Conservation (phyloP, 1,140 invertebrate genomes). For the Coptotermes formosanus region DNA sequence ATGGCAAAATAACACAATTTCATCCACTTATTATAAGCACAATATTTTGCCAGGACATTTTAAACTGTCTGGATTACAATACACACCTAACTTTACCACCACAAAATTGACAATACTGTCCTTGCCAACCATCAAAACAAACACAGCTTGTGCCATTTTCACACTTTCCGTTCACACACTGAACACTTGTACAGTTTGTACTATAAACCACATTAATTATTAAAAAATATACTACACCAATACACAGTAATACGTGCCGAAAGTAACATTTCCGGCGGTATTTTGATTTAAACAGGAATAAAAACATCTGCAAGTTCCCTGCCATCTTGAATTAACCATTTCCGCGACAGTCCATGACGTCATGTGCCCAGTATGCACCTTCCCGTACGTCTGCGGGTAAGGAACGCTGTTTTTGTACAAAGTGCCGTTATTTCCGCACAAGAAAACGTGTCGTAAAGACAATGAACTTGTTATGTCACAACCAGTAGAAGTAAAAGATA, state of each 20-base stretch:
- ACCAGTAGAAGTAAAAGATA: not conserved
- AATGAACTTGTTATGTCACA: not conserved
- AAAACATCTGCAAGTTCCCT: constrained; percentile 76
- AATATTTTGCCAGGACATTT: not conserved
- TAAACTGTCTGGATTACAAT: not conserved
- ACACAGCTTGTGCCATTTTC: constrained; percentile 76
- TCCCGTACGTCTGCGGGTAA: not conserved
- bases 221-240: constrained; percentile 50
- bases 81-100: constrained; percentile 87
- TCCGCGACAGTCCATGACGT: constrained; percentile 36
- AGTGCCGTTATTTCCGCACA: not conserved
- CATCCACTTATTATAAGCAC: not conserved
- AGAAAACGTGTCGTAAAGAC: not conserved
- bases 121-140: constrained; percentile 88
- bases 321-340: constrained; percentile 60
- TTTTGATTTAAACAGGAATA: constrained; percentile 80
- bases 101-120: constrained; percentile 82
- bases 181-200: constrained; percentile 44
- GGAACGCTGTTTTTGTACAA: not conserved
- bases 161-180: constrained; percentile 72
- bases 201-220: constrained; percentile 52
- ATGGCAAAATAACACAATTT: not conserved
- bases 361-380: constrained; percentile 31
- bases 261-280: constrained; percentile 68
- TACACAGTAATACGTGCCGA: constrained; percentile 35